Conservation (phyloP, 1,140 invertebrate genomes). For the Asobara japonica region DNA sequence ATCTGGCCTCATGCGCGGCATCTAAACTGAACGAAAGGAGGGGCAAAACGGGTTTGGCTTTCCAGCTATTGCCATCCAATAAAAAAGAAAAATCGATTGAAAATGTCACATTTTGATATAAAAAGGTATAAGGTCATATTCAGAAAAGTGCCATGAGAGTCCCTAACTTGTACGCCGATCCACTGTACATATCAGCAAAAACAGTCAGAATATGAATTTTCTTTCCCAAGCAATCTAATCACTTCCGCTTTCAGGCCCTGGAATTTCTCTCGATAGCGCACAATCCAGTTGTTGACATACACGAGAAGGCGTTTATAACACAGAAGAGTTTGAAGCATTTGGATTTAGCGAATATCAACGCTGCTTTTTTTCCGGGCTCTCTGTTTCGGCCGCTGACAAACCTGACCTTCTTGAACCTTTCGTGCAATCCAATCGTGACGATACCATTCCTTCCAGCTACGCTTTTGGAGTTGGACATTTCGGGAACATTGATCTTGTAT, state of each 20-base stretch:
- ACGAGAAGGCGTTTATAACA: conserved; percentile 56
- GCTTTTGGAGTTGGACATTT: conserved; percentile 55
- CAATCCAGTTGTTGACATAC: conserved; percentile 59
- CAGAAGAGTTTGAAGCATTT: conserved; percentile 48
- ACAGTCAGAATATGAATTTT: too few species aligned
- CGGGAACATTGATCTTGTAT: conserved; percentile 50
- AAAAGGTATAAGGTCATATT: too few species aligned
- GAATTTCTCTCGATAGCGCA: conserved; percentile 56
- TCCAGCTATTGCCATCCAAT: too few species aligned
- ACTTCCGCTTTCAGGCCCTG: conserved; percentile 49
- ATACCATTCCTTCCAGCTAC: conserved; percentile 51
- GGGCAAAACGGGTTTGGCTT: too few species aligned
- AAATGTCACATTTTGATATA: too few species aligned
- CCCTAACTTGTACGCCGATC: too few species aligned
- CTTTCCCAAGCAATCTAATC: not conserved
- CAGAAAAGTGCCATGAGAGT: too few species aligned
- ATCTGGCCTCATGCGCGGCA: too few species aligned
- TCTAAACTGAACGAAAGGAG: too few species aligned
- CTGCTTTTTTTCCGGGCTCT: conserved; percentile 46
- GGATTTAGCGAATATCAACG: conserved; percentile 54
- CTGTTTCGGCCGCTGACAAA: conserved; percentile 54
- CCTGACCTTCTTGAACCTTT: conserved; percentile 54
- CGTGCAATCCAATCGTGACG: conserved; percentile 53
- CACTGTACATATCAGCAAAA: not conserved
- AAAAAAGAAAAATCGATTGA: too few species aligned